Evolutionary conservation across 2,888 invertebrate species (phyloP).

Genomic region (Phengaris arion): DNA sequence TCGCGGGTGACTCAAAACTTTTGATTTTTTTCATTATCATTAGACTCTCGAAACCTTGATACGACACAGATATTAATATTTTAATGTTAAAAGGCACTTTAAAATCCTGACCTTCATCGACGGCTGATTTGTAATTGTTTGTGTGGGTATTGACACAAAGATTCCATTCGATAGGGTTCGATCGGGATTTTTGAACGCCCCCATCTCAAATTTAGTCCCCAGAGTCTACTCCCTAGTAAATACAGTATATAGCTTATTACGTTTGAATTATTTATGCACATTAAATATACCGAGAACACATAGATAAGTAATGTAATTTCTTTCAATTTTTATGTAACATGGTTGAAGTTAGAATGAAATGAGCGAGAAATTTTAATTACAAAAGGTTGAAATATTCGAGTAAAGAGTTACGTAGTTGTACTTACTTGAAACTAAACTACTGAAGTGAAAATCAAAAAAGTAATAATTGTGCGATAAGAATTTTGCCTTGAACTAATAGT

Average conservation of each 20-base stretch:
- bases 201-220: conserved; percentile 64
- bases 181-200: conserved; percentile 65
- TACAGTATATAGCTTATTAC: conserved; percentile 57
- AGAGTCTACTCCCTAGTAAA: conserved; percentile 59
- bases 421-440: too few species aligned
- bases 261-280: conserved; percentile 62
- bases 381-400: too few species aligned
- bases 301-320: conserved; percentile 44
- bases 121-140: conserved; percentile 19
- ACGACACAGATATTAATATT: neutral
- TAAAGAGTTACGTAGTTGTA: too few species aligned
- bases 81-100: neutral
- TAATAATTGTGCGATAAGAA: neutral
- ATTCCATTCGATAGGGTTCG: conserved; percentile 46
- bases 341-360: neutral
- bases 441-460: neutral
- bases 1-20: too few species aligned
- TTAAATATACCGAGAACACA: conserved; percentile 47
- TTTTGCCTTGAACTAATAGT: neutral
- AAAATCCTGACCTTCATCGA: neutral
- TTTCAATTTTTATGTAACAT: conserved; percentile 21
- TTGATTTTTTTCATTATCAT: too few species aligned
- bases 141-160: conserved; percentile 38
- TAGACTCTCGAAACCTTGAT: too few species aligned
- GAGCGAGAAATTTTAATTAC: neutral